Conservation (phyloP, 2,797 vertebrate genomes). For the Acanthurus tractus region DNA sequence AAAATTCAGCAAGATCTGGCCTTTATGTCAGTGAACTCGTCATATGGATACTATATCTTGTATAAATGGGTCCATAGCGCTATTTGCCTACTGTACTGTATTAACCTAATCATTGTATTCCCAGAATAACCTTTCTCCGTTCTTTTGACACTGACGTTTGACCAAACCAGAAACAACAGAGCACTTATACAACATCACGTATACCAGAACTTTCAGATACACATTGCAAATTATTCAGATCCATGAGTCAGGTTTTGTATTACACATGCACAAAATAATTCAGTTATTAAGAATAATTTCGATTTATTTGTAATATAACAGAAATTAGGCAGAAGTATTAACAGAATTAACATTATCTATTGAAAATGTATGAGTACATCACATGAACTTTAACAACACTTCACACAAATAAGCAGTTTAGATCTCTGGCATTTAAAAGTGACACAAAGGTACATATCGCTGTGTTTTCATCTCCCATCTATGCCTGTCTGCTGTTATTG, state of each 20-base stretch:
- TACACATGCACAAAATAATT: background rate
- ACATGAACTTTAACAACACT: background rate
- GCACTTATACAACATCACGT: background rate
- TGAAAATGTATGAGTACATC: background rate
- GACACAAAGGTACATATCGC: constrained; percentile 13
- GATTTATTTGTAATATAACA: background rate
- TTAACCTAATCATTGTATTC: background rate
- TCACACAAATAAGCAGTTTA: background rate
- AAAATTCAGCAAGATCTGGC: background rate
- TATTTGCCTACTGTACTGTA: background rate
- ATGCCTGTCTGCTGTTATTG: constrained; percentile 18
- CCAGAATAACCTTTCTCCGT: background rate
- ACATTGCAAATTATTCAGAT: background rate
- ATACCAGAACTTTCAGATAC: background rate
- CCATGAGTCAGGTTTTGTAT: background rate
- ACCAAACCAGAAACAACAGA: background rate
- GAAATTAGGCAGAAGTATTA: no score
- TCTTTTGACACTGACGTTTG: background rate
- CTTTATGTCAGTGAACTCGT: constrained; percentile 4
- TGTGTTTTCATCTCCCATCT: constrained; percentile 26
- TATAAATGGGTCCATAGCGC: background rate
- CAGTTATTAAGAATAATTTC: background rate
- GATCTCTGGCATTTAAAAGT: constrained; percentile 2
- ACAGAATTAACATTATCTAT: no score
- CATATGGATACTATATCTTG: background rate